Conservation (phyloP, 2,113 vertebrate genomes). For the Kobus ellipsiprymnus region DNA sequence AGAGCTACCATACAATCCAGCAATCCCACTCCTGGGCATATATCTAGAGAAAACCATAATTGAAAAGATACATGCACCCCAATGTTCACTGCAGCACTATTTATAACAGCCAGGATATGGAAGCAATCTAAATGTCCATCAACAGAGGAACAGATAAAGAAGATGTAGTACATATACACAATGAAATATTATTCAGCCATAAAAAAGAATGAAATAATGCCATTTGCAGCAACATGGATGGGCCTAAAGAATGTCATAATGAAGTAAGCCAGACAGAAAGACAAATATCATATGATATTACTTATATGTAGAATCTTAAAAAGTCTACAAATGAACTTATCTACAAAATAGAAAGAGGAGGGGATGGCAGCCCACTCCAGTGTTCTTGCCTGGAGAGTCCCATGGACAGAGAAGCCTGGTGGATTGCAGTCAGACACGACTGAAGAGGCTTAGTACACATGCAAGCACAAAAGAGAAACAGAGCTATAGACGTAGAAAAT, state of each 20-base stretch:
- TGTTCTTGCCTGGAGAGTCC: neutral
- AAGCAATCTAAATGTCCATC: neutral
- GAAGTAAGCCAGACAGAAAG: neutral
- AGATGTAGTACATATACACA: neutral
- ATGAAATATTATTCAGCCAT: neutral
- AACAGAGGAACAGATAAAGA: neutral
- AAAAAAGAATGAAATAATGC: neutral
- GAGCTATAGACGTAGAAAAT: neutral
- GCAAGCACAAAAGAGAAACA: neutral
- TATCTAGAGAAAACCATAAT: neutral
- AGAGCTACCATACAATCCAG: neutral
- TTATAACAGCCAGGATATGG: neutral
- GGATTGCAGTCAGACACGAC: neutral
- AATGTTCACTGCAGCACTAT: neutral
- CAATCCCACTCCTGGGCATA: neutral
- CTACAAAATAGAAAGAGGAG: neutral
- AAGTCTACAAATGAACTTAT: neutral
- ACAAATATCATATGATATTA: neutral
- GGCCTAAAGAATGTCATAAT: neutral
- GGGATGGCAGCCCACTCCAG: neutral
- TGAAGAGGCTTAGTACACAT: neutral
- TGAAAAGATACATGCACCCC: neutral
- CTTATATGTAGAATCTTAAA: neutral
- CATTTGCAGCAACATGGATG: neutral
- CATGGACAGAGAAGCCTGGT: neutral